Evolutionary conservation across 2,113 vertebrate species (phyloP), one percentile per base, ranked within the genome.

Genomic region (Scalopus aquaticus): DNA sequence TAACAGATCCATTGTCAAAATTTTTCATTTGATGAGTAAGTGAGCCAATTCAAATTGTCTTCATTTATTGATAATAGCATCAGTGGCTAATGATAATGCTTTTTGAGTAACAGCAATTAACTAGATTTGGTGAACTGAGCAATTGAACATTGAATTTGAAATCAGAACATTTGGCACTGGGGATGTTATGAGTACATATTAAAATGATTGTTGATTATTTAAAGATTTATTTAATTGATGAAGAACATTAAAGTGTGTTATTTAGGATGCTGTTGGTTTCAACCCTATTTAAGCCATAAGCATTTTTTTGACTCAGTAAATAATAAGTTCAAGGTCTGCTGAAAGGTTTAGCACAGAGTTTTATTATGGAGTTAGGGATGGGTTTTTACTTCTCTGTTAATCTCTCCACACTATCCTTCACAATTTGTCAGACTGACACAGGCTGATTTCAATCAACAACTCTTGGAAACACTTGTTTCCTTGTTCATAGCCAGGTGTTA

Each of bases 71-170:
- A 93, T 93, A 92, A 83, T 91, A 73, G 35, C 93, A 85, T 90
- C 60, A 67, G 39, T 93, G 37, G 49, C 88, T 96, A 91, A 92
- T 92, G 76, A 84, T 90, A 93, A 90, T 94, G 22, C 32, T 69
- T 95, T 97, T 90, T 95, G 70, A 95, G 72, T 90, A 92, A 95
- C 8, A 80, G 58, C 80, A 90, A 95, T 96, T 95, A 96, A 81
- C 81, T 94, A 88, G 54, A 88, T 81, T 88, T 92, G 77, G 56
- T 74, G 62, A 97, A 95, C 62, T 81, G 56, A 82, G 30, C 70
- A 88, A 72, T 81, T 88, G 37, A 72, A 26, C 58, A 77, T 77
- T 93, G 42, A 93, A 96, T 97, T 72, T 94, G 46, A 92, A 96
- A 94, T 97, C 28, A 77, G 72, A 87, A 73, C 51, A 73, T 93